Base-by-base conservation (phyloP, 1,140 invertebrate genomes). In the Hyposmocoma kahamanoa region DNA sequence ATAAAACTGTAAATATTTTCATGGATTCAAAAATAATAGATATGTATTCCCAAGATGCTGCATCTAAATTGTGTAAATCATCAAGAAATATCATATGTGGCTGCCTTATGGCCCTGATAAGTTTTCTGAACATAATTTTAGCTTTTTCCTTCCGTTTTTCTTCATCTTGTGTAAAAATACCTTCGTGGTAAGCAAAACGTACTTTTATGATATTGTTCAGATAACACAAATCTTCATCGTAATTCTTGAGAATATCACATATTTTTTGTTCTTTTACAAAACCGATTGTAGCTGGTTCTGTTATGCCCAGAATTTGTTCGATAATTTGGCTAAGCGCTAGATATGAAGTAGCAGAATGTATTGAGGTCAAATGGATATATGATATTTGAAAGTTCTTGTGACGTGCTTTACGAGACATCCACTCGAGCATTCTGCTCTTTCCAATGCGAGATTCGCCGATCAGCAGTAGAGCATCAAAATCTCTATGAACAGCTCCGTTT, bases 251-350 rank as follows among this genome's bases (percentile, higher is more conserved):
- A 21, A 76, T 38, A 46, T 75, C 50, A 0, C 83, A 67, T 28
- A 85, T 82, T 59, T 72, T 75, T 58, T 83, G 71, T 70, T 85
- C 82, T 66, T 83, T 85, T 34, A 56, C 43, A 57, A 85, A 85
- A 32, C 67, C 78, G 48, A 6, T 6, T 17, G 17, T 53, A 13
- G 68, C 58, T 24, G 72, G 69, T 65, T 80, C 69, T 52, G 71
- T 51, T 24, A 83, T 24, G 20, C 55, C 69, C 49, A 85, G 62
- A 22, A 85, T 67, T 70, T 81, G 67, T 56, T 85, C 74, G 10
- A 82, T 61, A 42, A 82, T 73, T 72, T 85, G 79, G 53, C 65
- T 79, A 43, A 85, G 53, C 18, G 74, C 79, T 66, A 85, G 67
- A 66, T 82, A 82, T 26, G 76, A 62, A n/a, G 74, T 79, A 43